phyloP scores from a whole-genome alignment of 2,113 vertebrate species.

The Noturus placidus region DNA sequence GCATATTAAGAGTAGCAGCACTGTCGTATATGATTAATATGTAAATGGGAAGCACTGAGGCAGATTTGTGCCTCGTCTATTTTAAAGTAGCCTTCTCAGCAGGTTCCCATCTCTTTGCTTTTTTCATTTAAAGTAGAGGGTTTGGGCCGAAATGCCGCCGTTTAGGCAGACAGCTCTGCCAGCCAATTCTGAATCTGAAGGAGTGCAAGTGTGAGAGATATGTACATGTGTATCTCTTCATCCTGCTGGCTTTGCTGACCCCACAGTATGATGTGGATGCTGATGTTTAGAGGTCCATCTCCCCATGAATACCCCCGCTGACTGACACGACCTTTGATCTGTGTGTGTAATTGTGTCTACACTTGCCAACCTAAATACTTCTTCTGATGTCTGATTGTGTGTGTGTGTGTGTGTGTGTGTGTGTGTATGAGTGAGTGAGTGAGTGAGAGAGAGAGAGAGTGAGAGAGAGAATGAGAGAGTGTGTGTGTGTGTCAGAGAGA shows the following conservation, averaged over 20 bases:
- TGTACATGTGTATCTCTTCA: slow-evolving; percentile 17
- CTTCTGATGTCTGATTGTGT: slow-evolving; percentile 42
- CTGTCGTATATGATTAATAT: slow-evolving; percentile 35
- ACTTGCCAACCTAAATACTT: slow-evolving; percentile 34
- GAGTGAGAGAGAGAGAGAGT: slow-evolving; percentile 58
- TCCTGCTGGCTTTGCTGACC: slow-evolving; percentile 39
- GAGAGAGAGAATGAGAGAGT: background rate
- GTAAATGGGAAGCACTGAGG: slow-evolving; percentile 34
- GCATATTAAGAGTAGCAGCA: slow-evolving; percentile 23
- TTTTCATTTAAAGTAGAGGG: slow-evolving; percentile 43
- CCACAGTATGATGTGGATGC: slow-evolving; percentile 1
- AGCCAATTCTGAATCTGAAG: slow-evolving; percentile 26
- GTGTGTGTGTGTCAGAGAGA: too few relatives aligned
- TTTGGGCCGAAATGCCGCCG: slow-evolving; percentile 26
- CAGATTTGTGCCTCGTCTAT: slow-evolving; percentile 26
- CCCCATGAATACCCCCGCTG: background rate
- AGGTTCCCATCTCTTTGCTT: slow-evolving; percentile 28
- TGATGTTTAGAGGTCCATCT: slow-evolving; percentile 19
- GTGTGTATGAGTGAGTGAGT: background rate
- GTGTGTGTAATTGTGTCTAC: slow-evolving; percentile 26
- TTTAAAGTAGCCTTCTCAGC: slow-evolving; percentile 44
- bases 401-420: background rate
- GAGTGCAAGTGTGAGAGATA: slow-evolving; percentile 14
- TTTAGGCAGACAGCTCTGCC: slow-evolving; percentile 32
- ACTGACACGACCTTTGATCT: slow-evolving; percentile 19